Percentiles rank a stretch among this genome's conserved stretches.
phyloP scores from a whole-genome alignment of 1,140 invertebrate species.

The Amyelois transitella region DNA sequence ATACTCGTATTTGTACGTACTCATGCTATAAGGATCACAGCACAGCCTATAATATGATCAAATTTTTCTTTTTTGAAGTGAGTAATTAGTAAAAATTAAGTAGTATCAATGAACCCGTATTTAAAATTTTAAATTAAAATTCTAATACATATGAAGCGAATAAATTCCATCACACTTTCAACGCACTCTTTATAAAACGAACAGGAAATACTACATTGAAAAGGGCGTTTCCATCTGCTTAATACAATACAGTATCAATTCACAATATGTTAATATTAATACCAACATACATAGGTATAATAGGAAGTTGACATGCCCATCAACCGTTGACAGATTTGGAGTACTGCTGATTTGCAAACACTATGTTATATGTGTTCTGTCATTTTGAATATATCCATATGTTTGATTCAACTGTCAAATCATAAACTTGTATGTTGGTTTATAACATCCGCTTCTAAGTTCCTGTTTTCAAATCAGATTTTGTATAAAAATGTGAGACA shows the following conservation, averaged over 20 bases:
- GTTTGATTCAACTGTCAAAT: neutral
- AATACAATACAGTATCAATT: neutral
- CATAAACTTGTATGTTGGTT: neutral
- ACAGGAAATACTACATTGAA: neutral
- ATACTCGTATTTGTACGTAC: too few relatives aligned
- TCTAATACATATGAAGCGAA: too few relatives aligned
- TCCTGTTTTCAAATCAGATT: too few relatives aligned
- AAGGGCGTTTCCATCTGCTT: neutral
- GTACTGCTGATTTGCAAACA: constrained; percentile 2
- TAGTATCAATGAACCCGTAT: too few relatives aligned
- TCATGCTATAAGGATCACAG: too few relatives aligned
- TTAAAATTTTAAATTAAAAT: too few relatives aligned
- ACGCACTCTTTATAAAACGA: neutral
- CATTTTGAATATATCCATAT: neutral
- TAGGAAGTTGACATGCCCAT: neutral
- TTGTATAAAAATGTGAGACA: too few relatives aligned
- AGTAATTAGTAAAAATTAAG: too few relatives aligned
- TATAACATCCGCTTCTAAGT: neutral
- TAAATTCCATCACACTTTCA: too few relatives aligned
- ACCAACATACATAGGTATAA: neutral
- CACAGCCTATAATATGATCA: too few relatives aligned
- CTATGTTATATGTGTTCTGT: neutral
- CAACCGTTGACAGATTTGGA: constrained; percentile 1
- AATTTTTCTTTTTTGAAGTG: too few relatives aligned
- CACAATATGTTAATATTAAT: neutral